phyloP scores from a whole-genome alignment of 2,797 vertebrate genomes.

The Coregonus suidteri region DNA sequence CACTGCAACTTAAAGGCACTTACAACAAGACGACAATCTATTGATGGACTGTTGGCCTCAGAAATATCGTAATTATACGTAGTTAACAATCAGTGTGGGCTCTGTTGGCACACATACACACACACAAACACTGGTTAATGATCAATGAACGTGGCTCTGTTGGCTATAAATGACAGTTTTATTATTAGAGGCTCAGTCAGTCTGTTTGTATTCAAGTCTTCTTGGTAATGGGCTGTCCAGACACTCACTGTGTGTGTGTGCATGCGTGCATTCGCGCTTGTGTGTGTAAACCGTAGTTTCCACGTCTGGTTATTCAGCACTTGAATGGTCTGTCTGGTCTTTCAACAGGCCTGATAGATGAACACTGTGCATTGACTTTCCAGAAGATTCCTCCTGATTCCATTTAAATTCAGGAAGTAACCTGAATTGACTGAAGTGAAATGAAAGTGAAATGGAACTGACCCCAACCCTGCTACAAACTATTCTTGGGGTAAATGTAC shows the following conservation, averaged over 20 bases:
- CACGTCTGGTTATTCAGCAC: slow-evolving; percentile 46
- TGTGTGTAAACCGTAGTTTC: not conserved
- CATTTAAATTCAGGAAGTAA: no score
- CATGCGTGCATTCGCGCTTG: not conserved
- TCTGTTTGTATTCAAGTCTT: not conserved
- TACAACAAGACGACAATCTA: not conserved
- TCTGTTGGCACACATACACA: not conserved
- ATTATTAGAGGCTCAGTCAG: slow-evolving; percentile 25
- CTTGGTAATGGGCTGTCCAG: not conserved
- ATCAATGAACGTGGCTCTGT: slow-evolving; percentile 47
- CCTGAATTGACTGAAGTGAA: no score
- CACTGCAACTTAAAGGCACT: not conserved
- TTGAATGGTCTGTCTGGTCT: not conserved
- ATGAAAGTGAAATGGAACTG: no score
- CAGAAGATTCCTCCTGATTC: not conserved
- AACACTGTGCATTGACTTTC: not conserved
- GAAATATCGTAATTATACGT: slow-evolving; percentile 55
- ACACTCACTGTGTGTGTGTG: not conserved
- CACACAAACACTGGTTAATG: not conserved
- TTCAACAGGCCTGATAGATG: slow-evolving; percentile 19
- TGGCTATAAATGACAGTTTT: slow-evolving; percentile 54
- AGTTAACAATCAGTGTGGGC: slow-evolving; percentile 10
- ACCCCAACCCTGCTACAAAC: no score
- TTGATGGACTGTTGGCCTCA: slow-evolving; percentile 20
- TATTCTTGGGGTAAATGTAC: no score